Base-by-base conservation (phyloP, 2,797 vertebrate genomes). In the Leucoraja ocellata region DNA sequence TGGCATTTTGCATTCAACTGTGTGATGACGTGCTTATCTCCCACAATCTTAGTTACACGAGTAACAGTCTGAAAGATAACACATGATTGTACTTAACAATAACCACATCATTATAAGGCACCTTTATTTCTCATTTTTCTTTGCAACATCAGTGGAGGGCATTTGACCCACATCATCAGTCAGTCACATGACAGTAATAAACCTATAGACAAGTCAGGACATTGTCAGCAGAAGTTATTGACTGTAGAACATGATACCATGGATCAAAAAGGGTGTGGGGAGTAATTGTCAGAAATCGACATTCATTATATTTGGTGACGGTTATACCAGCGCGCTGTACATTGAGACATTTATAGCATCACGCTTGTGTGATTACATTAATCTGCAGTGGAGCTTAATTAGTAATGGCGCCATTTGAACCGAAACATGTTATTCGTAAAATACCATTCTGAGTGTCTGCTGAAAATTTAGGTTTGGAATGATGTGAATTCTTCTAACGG, bases 361-460 rank as follows among this genome's bases (percentile, higher is more conserved):
- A 18, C 25, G 0, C 14, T 28, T 32, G 61, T 32, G 1, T 65
- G 61, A 86, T 86, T 86, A 86, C 83, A 86, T 65, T 32, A 32
- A 78, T 78, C n/a, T 78, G 77, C 77, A 65, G 61, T 86, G 1
- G 83, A 14, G 58, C 1, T 86, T 86, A 32, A 61, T 13, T 16
- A 86, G 58, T 28, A 7, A 65, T 18, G 83, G 83, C n/a, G 28
- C 83, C 58, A 86, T 1, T 65, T 86, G 25, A 86, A 63, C 58
- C 2, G 28, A 32, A 86, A 86, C 61, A 63, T 65, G 28, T 86
- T 86, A 86, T 86, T 86, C 61, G 65, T 65, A 86, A 86, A n/a
- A 6, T 65, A 16, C 83, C 61, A 28, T 14, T 5, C 61, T 7
- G 58, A 86, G 28, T 32, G 28, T 86, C 61, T 86, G 83, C 23